phyloP scores from a whole-genome alignment of 2,797 vertebrate genomes.

The Malacoctenus gilli region DNA sequence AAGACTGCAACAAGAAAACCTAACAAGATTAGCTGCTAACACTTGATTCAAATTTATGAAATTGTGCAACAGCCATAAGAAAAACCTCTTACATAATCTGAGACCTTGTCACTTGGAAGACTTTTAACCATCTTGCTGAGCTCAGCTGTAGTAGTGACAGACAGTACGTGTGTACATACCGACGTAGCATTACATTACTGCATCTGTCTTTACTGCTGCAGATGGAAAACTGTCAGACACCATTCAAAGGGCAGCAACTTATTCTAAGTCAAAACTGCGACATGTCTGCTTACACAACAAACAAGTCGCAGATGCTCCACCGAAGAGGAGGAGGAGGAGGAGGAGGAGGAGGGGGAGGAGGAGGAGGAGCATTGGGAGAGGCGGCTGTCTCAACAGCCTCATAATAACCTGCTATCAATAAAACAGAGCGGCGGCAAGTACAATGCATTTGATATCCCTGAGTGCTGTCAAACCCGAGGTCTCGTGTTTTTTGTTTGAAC shows the following conservation, averaged over 20 bases:
- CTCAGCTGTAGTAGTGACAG: too few species aligned
- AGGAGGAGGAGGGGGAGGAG: neutral
- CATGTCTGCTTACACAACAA: neutral
- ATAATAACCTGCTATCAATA: constrained; percentile 35
- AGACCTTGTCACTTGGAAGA: too few species aligned
- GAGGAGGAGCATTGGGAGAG: neutral
- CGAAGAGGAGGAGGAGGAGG: neutral
- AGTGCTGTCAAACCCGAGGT: constrained; percentile 42
- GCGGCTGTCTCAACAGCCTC: constrained; percentile 10
- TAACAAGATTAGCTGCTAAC: neutral
- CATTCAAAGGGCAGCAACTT: neutral
- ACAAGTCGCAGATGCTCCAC: neutral
- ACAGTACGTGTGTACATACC: too few species aligned
- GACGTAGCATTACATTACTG: too few species aligned
- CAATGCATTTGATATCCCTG: constrained; percentile 20
- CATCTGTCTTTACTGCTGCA: too few species aligned
- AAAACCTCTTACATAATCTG: too few species aligned
- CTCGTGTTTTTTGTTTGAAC: constrained; percentile 54
- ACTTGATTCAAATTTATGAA: too few species aligned
- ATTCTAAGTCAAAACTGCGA: neutral
- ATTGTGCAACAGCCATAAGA: too few species aligned
- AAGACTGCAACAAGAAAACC: neutral
- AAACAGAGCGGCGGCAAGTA: constrained; percentile 23
- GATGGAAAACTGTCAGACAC: neutral
- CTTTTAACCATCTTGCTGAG: too few species aligned